Evolutionary conservation across 2,113 vertebrate genomes (phyloP), one percentile per base, ranked within the genome.

Genomic region (Forbesichthys papilliferus): DNA sequence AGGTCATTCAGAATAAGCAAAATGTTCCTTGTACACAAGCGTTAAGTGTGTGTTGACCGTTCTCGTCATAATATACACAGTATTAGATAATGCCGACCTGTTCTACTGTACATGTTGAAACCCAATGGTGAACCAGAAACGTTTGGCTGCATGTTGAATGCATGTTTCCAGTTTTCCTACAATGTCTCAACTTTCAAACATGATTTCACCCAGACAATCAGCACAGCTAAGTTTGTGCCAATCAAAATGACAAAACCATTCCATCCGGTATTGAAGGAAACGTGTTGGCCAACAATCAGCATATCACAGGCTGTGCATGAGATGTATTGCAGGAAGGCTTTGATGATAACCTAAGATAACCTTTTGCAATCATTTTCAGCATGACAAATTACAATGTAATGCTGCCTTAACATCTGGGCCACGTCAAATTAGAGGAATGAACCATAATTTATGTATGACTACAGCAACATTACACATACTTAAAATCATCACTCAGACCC

Each of bases 111-210:
- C 48, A 47, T 71, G 64, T 59, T 59, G 60, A 78, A 78, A 66
- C 14, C 0, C 0, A 34, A 63, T n/a, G 60, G 49, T 59, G 60
- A 75, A 69, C 61, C 60, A 71, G 65, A 61, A 71, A 6, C 0
- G 61, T 20, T 74, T 77, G 77, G 74, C 75, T 46, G n/a, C 59
- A 14, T 8, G 34, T 47, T 9, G 48, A 0, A 33, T 5, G 9
- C 63, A 36, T 61, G 54, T 13, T 57, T 85, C 71, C 71, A 18
- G 61, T 63, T 90, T 84, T 81, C 77, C 76, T 63, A 49, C 48
- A 59, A 48, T 48, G 46, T 20, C 73, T 82, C 61, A 73, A 63
- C 10, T 59, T 64, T 55, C 59, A 33, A 61, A 42, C 36, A 13
- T 69, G 69, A 85, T 82, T 77, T 79, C 64, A 67, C 27, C 42